Percentiles rank a stretch among this genome's conserved stretches.
Conservation (phyloP, 1,140 invertebrate genomes). For the Drosophila kurseongensis region DNA sequence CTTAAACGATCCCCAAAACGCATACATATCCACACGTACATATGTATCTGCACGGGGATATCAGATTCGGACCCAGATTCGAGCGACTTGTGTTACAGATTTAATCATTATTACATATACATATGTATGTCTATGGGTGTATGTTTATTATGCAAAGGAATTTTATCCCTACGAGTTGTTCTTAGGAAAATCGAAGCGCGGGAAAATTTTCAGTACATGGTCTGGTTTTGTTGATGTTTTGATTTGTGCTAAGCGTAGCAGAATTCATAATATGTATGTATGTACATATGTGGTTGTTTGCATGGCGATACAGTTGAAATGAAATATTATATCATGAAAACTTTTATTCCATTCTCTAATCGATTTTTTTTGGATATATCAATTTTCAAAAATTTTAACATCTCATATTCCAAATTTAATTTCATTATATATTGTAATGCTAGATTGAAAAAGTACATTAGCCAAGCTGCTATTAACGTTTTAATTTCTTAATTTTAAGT, state of each 20-base stretch:
- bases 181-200: constrained; percentile 24
- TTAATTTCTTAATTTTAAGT: too few relatives aligned
- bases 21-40: constrained; percentile 2
- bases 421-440: too few relatives aligned
- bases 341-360: too few relatives aligned
- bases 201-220: constrained; percentile 17
- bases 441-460: too few relatives aligned
- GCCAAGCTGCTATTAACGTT: too few relatives aligned
- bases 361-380: background rate
- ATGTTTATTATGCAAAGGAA: constrained; percentile 26
- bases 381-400: too few relatives aligned
- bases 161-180: constrained; percentile 15
- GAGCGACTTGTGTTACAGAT: constrained; percentile 46
- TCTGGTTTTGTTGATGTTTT: constrained; percentile 27
- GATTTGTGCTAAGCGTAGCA: constrained; percentile 13
- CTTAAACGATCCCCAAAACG: constrained; percentile 33
- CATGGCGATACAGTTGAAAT: background rate
- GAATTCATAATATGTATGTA: background rate
- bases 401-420: background rate
- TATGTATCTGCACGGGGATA: constrained; percentile 30
- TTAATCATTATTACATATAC: constrained; percentile 30
- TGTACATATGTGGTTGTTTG: background rate
- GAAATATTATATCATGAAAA: background rate
- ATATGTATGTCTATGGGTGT: constrained; percentile 2
- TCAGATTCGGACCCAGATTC: constrained; percentile 32